These are phyloP conservation scores for Amitus sp. DNA, from an alignment of 2,888 invertebrate species.

Conservation along the genomic window DNA sequence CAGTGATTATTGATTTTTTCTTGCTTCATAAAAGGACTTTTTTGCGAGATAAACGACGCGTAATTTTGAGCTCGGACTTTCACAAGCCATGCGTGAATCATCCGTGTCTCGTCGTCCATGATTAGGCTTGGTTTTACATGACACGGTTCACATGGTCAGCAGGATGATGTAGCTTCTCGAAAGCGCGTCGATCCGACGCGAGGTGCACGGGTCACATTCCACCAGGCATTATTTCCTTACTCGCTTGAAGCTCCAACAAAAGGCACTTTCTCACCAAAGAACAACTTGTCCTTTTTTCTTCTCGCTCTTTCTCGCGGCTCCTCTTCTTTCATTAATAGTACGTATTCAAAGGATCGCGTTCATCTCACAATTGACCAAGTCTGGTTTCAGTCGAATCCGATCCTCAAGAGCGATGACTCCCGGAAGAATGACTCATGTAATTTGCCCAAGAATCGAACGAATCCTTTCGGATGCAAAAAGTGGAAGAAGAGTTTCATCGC, in stretches of 20 bases:
- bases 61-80: slow-evolving; percentile 22
- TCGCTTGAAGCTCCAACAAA: slow-evolving; percentile 57
- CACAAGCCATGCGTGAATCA: slow-evolving; percentile 41
- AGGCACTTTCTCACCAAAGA: slow-evolving; percentile 50
- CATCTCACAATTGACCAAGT: background rate
- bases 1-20: background rate
- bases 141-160: slow-evolving; percentile 42
- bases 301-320: slow-evolving; percentile 27
- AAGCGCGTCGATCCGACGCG: slow-evolving; percentile 51
- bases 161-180: slow-evolving; percentile 48
- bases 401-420: too few relatives aligned
- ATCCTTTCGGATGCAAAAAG: too few relatives aligned
- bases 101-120: slow-evolving; percentile 33
- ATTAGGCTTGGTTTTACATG: slow-evolving; percentile 38
- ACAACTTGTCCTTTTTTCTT: slow-evolving; percentile 28
- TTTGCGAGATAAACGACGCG: slow-evolving; percentile 18
- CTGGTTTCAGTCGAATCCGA: too few relatives aligned
- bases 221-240: slow-evolving; percentile 61
- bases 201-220: slow-evolving; percentile 65
- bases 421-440: background rate
- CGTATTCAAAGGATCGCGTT: slow-evolving; percentile 50
- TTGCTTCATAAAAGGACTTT: background rate
- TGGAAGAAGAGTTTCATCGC: too few relatives aligned
- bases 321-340: slow-evolving; percentile 57
- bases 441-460: too few relatives aligned